Conservation (phyloP, 2,888 invertebrate species). For the Hydriomena furcata region DNA sequence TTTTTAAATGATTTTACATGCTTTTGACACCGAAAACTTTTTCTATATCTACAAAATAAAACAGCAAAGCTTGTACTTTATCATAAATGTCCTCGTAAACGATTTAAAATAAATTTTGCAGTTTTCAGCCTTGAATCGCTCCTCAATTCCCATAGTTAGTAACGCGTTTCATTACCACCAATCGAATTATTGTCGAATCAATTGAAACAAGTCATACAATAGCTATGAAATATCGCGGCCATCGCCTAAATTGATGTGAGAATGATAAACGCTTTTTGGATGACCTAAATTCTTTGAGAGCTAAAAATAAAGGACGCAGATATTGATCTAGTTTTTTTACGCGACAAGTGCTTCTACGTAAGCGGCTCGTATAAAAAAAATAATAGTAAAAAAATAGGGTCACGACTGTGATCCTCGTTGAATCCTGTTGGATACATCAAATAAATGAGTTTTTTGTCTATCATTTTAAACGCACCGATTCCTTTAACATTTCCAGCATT, state of each 20-base stretch:
- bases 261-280: slow-evolving; percentile 33
- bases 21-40: too few relatives aligned
- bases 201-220: slow-evolving; percentile 41
- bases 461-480: too few relatives aligned
- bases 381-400: too few relatives aligned
- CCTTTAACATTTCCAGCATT: too few relatives aligned
- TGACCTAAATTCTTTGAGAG: slow-evolving; percentile 13
- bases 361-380: too few relatives aligned
- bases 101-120: too few relatives aligned
- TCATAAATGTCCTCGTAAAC: too few relatives aligned
- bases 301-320: background rate
- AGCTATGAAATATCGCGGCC: slow-evolving; percentile 21
- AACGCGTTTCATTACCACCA: slow-evolving; percentile 29
- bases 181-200: slow-evolving; percentile 64
- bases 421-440: too few relatives aligned
- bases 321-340: background rate
- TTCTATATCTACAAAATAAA: too few relatives aligned
- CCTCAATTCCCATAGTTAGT: slow-evolving; percentile 18
- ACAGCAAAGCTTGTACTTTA: too few relatives aligned
- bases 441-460: too few relatives aligned
- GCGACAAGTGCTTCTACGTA: background rate
- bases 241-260: slow-evolving; percentile 54
- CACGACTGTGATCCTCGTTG: too few relatives aligned
- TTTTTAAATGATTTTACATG: background rate
- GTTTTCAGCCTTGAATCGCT: slow-evolving; percentile 11